phyloP scores from a whole-genome alignment of 2,797 vertebrate genomes.

The Sciaenops ocellatus region DNA sequence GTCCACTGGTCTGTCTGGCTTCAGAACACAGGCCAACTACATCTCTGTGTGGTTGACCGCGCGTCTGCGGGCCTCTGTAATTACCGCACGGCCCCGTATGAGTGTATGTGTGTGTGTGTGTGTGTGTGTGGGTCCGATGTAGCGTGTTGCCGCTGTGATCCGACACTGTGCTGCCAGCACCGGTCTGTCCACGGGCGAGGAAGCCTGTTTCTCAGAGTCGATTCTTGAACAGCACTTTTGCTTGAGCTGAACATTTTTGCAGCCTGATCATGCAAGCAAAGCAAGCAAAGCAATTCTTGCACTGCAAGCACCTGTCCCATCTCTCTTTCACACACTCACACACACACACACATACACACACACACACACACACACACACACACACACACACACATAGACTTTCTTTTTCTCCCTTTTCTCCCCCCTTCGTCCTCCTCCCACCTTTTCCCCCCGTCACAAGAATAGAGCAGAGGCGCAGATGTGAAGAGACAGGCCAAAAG shows the following conservation, averaged over 20 bases:
- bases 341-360: constrained; percentile 36
- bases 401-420: constrained; percentile 32
- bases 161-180: constrained; percentile 43
- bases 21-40: constrained; percentile 40
- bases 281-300: constrained; percentile 73
- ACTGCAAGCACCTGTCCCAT: constrained; percentile 77
- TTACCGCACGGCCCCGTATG: constrained; percentile 32
- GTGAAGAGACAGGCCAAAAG: constrained; percentile 77
- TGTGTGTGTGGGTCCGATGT: constrained; percentile 35
- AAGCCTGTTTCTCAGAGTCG: constrained; percentile 43
- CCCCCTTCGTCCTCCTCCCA: constrained; percentile 16
- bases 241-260: constrained; percentile 67
- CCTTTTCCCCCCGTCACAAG: constrained; percentile 58
- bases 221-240: constrained; percentile 73
- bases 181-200: constrained; percentile 57
- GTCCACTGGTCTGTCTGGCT: constrained; percentile 42
- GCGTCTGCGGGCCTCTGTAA: constrained; percentile 58
- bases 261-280: constrained; percentile 75
- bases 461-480: constrained; percentile 65
- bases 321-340: constrained; percentile 14
- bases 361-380: neutral
- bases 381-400: constrained; percentile 18
- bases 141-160: constrained; percentile 46
- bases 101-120: constrained; percentile 31
- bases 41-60: constrained; percentile 64